These are phyloP conservation scores for Lepidochrysops patricia DNA, from an alignment of 2,888 invertebrate genomes.

Conservation along the genomic window DNA sequence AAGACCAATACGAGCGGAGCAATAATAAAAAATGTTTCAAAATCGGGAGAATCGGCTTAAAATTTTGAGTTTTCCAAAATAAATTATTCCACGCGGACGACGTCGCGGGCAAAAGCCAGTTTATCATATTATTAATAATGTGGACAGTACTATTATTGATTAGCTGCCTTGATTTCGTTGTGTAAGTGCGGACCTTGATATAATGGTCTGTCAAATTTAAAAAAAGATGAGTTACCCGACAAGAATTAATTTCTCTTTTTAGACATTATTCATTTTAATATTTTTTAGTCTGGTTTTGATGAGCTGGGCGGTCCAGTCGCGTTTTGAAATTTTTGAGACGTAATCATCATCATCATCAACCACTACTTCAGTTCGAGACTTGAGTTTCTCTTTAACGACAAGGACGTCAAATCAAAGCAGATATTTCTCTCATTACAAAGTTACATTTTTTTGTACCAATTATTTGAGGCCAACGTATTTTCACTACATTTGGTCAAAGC, in stretches of 20 bases:
- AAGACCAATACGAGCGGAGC: no score
- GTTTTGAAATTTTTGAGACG: not conserved
- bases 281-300: not conserved
- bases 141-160: not conserved
- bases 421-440: not conserved
- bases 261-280: not conserved
- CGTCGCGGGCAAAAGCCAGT: no score
- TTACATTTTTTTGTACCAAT: not conserved
- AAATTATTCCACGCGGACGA: no score
- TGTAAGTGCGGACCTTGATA: constrained; percentile 4
- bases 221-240: not conserved
- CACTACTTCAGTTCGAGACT: not conserved
- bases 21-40: no score
- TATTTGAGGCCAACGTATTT: not conserved
- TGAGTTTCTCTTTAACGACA: no score
- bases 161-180: constrained; percentile 5
- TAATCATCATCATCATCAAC: not conserved
- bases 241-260: not conserved
- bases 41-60: no score
- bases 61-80: no score
- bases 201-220: not conserved
- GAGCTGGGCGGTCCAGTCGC: not conserved
- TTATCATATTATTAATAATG: constrained; percentile 7
- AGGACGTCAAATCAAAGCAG: no score
- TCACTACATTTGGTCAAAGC: constrained; percentile 1